These are phyloP conservation scores for Taeniopygia guttata DNA, from an alignment of 2,797 vertebrate genomes.

Conservation along the genomic window DNA sequence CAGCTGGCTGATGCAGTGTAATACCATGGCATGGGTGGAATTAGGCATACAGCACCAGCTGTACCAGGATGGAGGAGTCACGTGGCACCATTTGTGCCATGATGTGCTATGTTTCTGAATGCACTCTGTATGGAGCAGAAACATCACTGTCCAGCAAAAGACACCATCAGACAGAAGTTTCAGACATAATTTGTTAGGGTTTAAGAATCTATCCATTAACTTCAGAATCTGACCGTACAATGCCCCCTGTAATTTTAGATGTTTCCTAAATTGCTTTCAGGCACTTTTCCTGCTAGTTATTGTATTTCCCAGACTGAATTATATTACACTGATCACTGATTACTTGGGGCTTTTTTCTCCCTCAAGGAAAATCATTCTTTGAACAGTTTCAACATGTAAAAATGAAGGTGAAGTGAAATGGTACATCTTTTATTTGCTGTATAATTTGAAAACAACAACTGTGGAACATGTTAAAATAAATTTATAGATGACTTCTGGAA, in stretches of 20 bases:
- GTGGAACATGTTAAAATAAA: background rate
- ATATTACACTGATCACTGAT: background rate
- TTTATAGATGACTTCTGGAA: background rate
- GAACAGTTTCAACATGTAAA: background rate
- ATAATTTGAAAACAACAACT: background rate
- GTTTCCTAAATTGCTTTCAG: background rate
- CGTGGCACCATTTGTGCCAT: background rate
- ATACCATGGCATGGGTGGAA: background rate
- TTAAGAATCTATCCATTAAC: background rate
- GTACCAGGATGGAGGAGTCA: background rate
- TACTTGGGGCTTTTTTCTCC: background rate
- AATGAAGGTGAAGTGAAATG: background rate
- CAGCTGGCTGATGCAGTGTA: background rate
- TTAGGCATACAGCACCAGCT: background rate
- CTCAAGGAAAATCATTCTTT: background rate
- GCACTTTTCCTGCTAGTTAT: background rate
- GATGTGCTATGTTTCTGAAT: background rate
- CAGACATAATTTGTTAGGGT: background rate
- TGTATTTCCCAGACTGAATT: constrained; percentile 10
- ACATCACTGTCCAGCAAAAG: background rate
- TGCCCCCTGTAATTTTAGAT: background rate
- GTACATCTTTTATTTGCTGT: background rate
- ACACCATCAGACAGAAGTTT: background rate
- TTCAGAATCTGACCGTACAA: background rate
- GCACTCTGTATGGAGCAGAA: background rate